Evolutionary conservation across 37 sponge, comb jelly and placozoan genomes (phyloP), one percentile per base, ranked within the genome.

Genomic region (Corticium candelabrum): DNA sequence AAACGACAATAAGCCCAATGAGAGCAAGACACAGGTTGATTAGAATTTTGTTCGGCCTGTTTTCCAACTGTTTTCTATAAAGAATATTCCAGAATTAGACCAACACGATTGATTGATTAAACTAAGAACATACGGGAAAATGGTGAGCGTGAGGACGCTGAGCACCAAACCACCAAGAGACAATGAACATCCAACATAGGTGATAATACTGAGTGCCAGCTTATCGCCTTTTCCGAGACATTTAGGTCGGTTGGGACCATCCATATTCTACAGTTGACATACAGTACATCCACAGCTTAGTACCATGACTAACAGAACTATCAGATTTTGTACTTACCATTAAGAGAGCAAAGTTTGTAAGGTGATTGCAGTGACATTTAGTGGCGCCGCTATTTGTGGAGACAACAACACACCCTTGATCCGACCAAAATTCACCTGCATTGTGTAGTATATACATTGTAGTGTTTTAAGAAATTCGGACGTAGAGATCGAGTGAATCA

Each of bases 1-100:
- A 88, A 38, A 72, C 31, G 29, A 88, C 37, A 30, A 88, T 37
- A 82, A 88, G 80, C 34, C 40, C 39, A 21, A 84, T 74, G 15
- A 88, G 34, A 21, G 88, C 86, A 71, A 81, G 41, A 38, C 82
- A 80, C 34, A 88, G 79, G 68, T 88, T 84, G 30, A 83, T 37
- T 67, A 83, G 85, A 68, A 88, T 81, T 50, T 84, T 84, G 72
- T 40, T 77, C 34, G 82, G 81, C 79, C 84, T 82, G 41, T 68
- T 68, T 34, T 74, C 11, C 1, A 84, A 77, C 5, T 80, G 62
- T 43, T 88, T 88, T 67, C 88, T 88, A 38, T 35, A 77, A n/a
- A 37, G 35, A 39, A 40, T 7, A 79, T 33, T 37, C 2, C 5
- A 79, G 35, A 11, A 31, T 30, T 0, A 4, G 15, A 79, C 2